Conservation (phyloP, 2,888 invertebrate species). For the Helicoverpa assulta region DNA sequence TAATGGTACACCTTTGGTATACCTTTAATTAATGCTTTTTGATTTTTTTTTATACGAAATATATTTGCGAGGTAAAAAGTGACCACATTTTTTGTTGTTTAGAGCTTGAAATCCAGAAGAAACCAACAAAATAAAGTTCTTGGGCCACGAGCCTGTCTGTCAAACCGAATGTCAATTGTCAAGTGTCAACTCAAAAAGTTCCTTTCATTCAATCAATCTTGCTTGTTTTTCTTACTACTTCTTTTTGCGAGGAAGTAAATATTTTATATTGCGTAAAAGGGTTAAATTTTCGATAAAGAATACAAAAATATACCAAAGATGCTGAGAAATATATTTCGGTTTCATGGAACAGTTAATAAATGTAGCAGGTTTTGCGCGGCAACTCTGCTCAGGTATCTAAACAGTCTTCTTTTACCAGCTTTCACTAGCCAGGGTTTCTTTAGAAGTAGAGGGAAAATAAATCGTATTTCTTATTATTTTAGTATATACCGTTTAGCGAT, state of each 20-base stretch:
- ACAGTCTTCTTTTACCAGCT: neutral
- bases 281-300: constrained; percentile 4
- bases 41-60: no score
- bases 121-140: no score
- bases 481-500: neutral
- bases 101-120: no score
- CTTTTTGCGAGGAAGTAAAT: neutral
- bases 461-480: neutral
- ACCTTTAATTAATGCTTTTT: no score
- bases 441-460: neutral
- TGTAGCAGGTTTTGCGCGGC: constrained; percentile 70
- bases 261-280: neutral
- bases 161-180: neutral
- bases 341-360: constrained; percentile 63
- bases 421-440: neutral
- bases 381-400: constrained; percentile 64
- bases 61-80: no score
- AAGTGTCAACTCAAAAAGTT: neutral
- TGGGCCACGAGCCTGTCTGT: neutral
- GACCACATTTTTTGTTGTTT: no score
- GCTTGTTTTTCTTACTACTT: no score
- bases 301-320: constrained; percentile 55
- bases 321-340: constrained; percentile 69
- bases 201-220: neutral
- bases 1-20: no score